A percentile compares a stretch with the other conserved stretches of the same genome.
Evolutionary conservation across 2,113 vertebrate species (phyloP).

Genomic region (Antechinus flavipes): DNA sequence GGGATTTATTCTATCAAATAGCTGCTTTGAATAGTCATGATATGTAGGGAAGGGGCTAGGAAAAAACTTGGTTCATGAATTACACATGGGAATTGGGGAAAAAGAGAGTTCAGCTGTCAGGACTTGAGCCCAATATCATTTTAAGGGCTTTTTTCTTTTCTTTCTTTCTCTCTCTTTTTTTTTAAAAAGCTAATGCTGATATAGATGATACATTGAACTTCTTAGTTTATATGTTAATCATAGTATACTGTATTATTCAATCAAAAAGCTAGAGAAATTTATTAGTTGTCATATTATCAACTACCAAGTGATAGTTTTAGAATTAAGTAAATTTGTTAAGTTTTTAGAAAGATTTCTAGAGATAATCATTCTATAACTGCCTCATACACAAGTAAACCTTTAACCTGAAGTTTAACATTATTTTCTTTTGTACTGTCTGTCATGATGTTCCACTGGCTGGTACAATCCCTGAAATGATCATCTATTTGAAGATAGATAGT

Average conservation of each 20-base stretch:
- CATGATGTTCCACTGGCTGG: not conserved
- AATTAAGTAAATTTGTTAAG: not conserved
- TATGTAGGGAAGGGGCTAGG: not conserved
- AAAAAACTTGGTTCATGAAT: not conserved
- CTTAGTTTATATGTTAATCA: not conserved
- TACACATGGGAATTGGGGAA: not conserved
- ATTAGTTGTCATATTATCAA: not conserved
- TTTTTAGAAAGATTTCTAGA: not conserved
- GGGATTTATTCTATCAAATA: not conserved
- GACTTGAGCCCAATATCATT: rapidly evolving
- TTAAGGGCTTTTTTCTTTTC: not conserved
- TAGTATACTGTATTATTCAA: not conserved
- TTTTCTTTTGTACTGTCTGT: not conserved
- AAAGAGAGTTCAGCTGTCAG: not conserved
- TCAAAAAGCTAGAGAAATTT: not conserved
- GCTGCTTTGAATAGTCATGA: not conserved
- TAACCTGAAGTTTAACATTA: not conserved
- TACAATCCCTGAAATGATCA: not conserved
- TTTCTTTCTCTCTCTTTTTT: too few relatives aligned
- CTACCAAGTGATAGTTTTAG: not conserved
- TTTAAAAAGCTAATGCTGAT: not conserved
- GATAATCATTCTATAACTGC: not conserved
- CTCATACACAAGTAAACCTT: not conserved
- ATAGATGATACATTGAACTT: not conserved
- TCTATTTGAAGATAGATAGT: not conserved